These are phyloP conservation scores for Dioctria linearis DNA, from an alignment of 2,888 invertebrate genomes.

Conservation along the genomic window DNA sequence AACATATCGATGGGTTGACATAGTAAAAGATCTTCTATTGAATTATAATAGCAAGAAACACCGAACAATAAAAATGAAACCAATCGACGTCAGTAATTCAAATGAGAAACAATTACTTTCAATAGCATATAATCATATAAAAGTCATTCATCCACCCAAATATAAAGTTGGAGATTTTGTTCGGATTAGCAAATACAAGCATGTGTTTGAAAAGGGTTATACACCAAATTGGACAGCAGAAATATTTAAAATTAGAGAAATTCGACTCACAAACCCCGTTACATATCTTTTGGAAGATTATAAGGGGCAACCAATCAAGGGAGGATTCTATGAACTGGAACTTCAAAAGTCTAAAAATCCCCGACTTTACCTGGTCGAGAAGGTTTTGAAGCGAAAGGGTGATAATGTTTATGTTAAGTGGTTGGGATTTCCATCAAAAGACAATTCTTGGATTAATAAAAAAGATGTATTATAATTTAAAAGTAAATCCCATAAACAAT, in stretches of 20 bases:
- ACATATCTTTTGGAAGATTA: conserved; percentile 59
- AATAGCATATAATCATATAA: conserved; percentile 20
- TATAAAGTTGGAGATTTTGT: conserved; percentile 55
- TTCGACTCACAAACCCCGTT: conserved; percentile 61
- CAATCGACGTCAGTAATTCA: conserved; percentile 63
- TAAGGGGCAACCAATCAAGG: too few relatives aligned
- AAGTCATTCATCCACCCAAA: conserved; percentile 55
- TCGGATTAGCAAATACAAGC: too few relatives aligned
- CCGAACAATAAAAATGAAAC: conserved; percentile 60
- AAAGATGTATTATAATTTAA: too few relatives aligned
- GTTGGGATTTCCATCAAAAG: too few relatives aligned
- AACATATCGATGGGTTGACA: conserved; percentile 57
- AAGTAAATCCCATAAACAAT: too few relatives aligned
- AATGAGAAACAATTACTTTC: not conserved
- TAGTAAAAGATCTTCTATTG: conserved; percentile 58
- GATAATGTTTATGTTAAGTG: too few relatives aligned
- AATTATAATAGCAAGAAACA: conserved; percentile 61
- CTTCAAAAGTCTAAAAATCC: conserved; percentile 62
- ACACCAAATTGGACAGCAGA: conserved; percentile 63
- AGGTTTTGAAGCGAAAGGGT: too few relatives aligned
- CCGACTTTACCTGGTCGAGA: too few relatives aligned
- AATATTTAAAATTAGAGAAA: conserved; percentile 61
- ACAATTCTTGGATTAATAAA: too few relatives aligned
- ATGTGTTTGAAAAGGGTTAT: conserved; percentile 12
- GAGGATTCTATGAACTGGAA: conserved; percentile 61